Conservation (phyloP, 2,888 invertebrate genomes). For the Teinopalpus imperialis region DNA sequence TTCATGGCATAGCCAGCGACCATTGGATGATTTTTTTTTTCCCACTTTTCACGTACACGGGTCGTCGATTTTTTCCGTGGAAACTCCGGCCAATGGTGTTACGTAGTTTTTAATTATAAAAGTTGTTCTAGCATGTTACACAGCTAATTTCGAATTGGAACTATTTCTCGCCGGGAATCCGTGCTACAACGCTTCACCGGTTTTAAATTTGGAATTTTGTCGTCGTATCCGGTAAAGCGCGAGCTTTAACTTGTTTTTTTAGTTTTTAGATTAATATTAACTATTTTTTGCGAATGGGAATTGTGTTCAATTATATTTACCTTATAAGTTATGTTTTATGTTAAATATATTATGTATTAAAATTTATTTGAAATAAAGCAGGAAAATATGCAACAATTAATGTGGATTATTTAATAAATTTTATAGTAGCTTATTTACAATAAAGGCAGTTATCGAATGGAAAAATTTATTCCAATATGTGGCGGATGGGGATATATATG, state of each 20-base stretch:
- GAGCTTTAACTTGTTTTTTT: conserved; percentile 34
- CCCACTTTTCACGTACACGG: conserved; percentile 76
- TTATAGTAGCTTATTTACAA: not conserved
- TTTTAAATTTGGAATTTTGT: conserved; percentile 52
- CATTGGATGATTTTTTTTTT: conserved; percentile 73
- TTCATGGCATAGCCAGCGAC: conserved; percentile 43
- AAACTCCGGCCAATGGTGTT: conserved; percentile 69
- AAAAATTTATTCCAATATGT: no score
- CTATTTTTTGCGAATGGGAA: not conserved
- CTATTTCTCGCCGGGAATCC: conserved; percentile 37
- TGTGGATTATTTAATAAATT: not conserved
- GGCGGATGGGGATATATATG: no score
- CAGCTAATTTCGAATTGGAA: conserved; percentile 34
- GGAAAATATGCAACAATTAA: conserved; percentile 7
- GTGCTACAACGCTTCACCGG: conserved; percentile 19
- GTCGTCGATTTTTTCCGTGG: conserved; percentile 61
- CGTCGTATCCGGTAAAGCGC: conserved; percentile 41
- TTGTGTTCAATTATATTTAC: conserved; percentile 24
- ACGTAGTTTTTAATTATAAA: conserved; percentile 73
- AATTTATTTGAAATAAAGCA: not conserved
- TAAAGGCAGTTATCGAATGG: no score
- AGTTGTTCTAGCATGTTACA: conserved; percentile 53
- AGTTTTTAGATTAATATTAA: not conserved
- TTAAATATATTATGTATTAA: conserved; percentile 17
- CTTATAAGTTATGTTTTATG: conserved; percentile 13